A percentile compares a stretch with the other conserved stretches of the same genome.
Conservation (phyloP, 2,113 vertebrate species). For the Psammodynastes pulverulentus region DNA sequence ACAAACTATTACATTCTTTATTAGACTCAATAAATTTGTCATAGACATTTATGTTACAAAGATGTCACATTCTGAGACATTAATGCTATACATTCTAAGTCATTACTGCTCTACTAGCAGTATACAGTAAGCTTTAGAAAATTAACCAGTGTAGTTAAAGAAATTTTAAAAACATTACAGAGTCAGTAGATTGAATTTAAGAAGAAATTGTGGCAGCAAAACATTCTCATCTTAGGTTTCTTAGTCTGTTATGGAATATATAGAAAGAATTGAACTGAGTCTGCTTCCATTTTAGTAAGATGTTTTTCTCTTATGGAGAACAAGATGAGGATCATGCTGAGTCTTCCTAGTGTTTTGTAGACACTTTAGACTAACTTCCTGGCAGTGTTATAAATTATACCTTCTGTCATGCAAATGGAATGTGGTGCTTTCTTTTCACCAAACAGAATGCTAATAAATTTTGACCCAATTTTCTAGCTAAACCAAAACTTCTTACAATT, state of each 20-base stretch:
- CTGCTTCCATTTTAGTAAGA: not conserved
- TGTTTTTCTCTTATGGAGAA: not conserved
- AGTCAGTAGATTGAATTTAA: not conserved
- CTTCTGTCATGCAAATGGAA: conserved; percentile 6
- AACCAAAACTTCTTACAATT: not conserved
- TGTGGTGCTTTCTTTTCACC: not conserved
- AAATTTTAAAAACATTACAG: not conserved
- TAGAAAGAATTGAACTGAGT: not conserved
- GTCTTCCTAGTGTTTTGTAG: not conserved
- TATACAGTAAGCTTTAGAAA: not conserved
- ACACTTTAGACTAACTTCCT: not conserved
- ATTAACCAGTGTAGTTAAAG: not conserved
- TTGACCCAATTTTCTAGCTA: conserved; percentile 6
- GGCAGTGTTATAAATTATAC: not conserved
- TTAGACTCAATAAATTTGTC: not conserved
- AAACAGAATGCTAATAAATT: conserved; percentile 12
- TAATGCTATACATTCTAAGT: not conserved
- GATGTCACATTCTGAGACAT: not conserved
- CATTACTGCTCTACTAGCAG: not conserved
- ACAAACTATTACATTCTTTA: not conserved
- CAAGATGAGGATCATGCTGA: not conserved
- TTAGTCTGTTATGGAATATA: not conserved
- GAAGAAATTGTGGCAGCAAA: not conserved
- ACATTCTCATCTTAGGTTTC: not conserved
- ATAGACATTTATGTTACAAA: not conserved